Evolutionary conservation across 53 echinoderm and acorn worm genomes (phyloP), one percentile per base, ranked within the genome.

Genomic region (Stichopus horrens): DNA sequence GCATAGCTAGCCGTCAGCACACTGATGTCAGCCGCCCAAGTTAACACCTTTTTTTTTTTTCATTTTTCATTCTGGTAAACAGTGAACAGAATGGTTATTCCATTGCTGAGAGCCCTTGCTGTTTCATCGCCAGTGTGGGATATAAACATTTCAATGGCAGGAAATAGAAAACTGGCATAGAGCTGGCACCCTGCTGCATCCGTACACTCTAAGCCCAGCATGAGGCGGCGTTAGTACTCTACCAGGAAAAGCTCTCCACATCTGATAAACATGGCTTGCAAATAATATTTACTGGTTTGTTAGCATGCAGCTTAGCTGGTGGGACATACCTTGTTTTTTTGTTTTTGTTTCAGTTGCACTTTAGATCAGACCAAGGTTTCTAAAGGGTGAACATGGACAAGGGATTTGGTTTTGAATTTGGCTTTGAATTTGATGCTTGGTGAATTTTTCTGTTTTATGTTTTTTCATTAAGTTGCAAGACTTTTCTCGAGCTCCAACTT

Each of bases 131-230:
- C 54, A 56, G 54, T 79, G 18, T 55, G n/a, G 21, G 79, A 56
- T 79, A 55, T 79, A 79, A 79, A 79, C 79, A 79, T 79, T 14
- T 79, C 79, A 79, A 14, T 79, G 56, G 13, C 79, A 79, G 55
- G 79, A 79, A 79, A 79, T 79, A 54, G 19, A 55, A 55, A 79
- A n/a, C 79, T 79, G 79, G 56, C 79, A 55, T 79, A 14, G 79
- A 55, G 79, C 55, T 79, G 56, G 79, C 79, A 79, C 79, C 79
- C 79, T 9, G 79, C 79, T 79, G 79, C 79, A 79, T 79, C 79
- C 79, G 57, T 79, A 79, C 79, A 55, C 79, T 79, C 57, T 79
- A 23, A 55, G 14, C 55, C 20, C 79, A 79, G 79, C 79, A 79
- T 79, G 79, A 55, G 54, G 57, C n/a, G 55, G 55, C 55, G 21